Percentiles rank a stretch among this genome's conserved stretches.
Conservation (phyloP, 2,113 vertebrate species). For the Brienomyrus brachyistius region DNA sequence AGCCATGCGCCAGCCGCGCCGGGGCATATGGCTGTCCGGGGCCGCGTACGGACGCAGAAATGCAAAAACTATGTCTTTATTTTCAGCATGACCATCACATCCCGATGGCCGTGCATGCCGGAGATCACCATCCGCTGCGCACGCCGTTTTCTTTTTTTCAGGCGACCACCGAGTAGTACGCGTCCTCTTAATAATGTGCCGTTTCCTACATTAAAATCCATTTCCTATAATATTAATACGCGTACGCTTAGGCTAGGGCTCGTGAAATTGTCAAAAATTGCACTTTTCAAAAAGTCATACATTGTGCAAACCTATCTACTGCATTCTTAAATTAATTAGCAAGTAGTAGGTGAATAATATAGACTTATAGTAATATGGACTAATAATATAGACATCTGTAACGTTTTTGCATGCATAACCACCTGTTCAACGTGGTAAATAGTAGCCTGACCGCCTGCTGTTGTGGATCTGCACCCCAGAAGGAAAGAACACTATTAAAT, state of each 20-base stretch:
- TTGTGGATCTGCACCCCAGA: neutral
- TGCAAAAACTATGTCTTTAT: neutral
- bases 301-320: neutral
- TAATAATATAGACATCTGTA: neutral
- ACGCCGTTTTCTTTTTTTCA: neutral
- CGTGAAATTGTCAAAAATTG: neutral
- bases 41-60: conserved; percentile 9
- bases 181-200: neutral
- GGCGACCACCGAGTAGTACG: too few species aligned
- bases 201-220: neutral
- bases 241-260: neutral
- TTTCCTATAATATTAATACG: neutral
- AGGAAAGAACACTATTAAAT: neutral
- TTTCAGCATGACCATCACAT: neutral
- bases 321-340: neutral
- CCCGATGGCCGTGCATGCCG: neutral
- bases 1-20: conserved; percentile 22
- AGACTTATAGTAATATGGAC: neutral
- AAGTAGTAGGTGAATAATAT: neutral
- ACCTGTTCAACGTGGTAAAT: neutral
- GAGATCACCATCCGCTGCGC: too few species aligned
- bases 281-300: neutral
- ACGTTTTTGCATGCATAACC: neutral
- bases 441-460: neutral
- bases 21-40: neutral